Evolutionary conservation across 2,113 vertebrate genomes (phyloP), one percentile per base, ranked within the genome.

Genomic region (Cepphus grylle): DNA sequence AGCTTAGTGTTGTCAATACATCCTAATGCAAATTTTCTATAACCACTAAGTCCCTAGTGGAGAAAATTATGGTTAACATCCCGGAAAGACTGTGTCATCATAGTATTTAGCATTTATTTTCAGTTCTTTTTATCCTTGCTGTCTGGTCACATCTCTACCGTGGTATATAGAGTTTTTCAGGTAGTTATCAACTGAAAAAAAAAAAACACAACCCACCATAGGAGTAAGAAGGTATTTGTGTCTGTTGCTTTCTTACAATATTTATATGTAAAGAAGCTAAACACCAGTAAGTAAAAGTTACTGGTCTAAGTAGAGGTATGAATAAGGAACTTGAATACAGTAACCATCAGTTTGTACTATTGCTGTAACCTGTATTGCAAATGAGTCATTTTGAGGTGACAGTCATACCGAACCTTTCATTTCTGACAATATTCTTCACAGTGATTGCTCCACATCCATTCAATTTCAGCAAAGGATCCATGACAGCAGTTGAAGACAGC

Each of bases 31-130:
- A 78, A 20, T 52, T 58, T 53, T 34, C 36, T 52, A 2, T 47
- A 69, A 45, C 40, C 19, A 12, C 45, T 7, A 15, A 38, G 27
- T 50, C 0, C 1, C 10, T 34, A 30, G n/a, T 25, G 15, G n/a
- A 38, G 63, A 50, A 61, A 62, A 77, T 19, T 7, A 18, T 3
- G 29, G 71, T 32, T 53, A 36, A 11, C 11, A 14, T 45, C 17
- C 59, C 2, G 0, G 42, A 63, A 73, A 36, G 18, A 40, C 5
- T 34, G 19, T 32, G 40, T 23, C 2, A 1, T 30, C 22, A 3
- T 17, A 25, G 42, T 25, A 19, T 30, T 56, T 10, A 40, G 27
- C 4, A 0, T 49, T 56, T 62, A 9, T 47, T 82, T 78, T 86
- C 42, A 52, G 58, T 45, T 78, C 42, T 63, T 80, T 83, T 50